Evolutionary conservation across 2,888 invertebrate species (phyloP), one percentile per base, ranked within the genome.

Genomic region (Lepas anatifera): DNA sequence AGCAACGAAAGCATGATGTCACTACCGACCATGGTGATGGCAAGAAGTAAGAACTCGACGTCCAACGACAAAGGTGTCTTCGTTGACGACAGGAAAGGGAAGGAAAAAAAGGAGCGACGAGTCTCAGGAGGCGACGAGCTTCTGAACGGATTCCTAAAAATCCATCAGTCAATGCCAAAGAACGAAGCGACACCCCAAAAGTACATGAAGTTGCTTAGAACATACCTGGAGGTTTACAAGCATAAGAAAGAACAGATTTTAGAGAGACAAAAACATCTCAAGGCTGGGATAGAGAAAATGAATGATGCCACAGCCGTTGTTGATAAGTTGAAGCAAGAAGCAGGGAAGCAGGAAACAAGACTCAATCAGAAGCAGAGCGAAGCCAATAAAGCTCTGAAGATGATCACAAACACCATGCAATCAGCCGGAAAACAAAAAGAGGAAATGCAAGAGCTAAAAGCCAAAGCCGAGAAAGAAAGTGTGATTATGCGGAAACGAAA

Each of bases 391-490:
- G 97, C 98, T 0, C 83, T 99, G 39, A 89, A 93, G 76, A 91
- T 95, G 83, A 98, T 99, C 75, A 92, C 94, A 2, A 88, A 89
- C 71, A 97, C 96, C 1, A 97, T 99, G 87, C 85, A 92, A 79
- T 92, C 91, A 77, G 95, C 95, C 6, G 94, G 93, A 71, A 89
- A 89, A 66, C 94, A 95, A 78, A 91, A 94, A 78, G 88, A 89
- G 69, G 95, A 94, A 81, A 94, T 99, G 92, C 88, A 96, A 76
- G 85, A 84, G 66, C 82, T 86, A 74, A 90, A 90, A 78, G 85
- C 85, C n/a, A 88, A 89, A 77, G 94, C 95, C 0, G 90, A 95
- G 76, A 85, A 86, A 72, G 97, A 97, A 81, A 97, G 94, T 78
- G 86, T 64, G 25, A 39, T 39, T 25, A 87, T 89, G 89, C 88